Percentiles rank a stretch among this genome's conserved stretches.
phyloP scores from a whole-genome alignment of 2,797 vertebrate genomes.

The Eulemur albifrons region DNA sequence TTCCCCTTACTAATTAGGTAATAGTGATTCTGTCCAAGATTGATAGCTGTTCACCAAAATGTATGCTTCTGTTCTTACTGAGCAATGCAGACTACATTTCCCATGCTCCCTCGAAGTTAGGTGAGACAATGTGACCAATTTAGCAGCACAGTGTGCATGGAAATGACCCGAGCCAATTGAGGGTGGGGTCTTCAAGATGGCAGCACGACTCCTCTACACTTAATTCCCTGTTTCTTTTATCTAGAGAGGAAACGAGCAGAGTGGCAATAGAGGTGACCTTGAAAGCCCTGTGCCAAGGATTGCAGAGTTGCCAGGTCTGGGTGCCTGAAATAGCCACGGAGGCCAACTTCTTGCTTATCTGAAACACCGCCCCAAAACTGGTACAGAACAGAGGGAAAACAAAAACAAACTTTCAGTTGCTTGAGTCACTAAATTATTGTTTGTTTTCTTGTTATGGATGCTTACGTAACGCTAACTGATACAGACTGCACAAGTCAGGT shows the following conservation, averaged over 20 bases:
- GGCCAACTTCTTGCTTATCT: neutral
- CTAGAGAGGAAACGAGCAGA: neutral
- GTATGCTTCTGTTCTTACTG: neutral
- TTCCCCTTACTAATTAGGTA: neutral
- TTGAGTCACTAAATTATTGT: neutral
- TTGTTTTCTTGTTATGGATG: neutral
- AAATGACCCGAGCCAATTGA: neutral
- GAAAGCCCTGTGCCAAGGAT: neutral
- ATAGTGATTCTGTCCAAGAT: neutral
- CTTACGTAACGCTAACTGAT: neutral
- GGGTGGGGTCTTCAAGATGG: no score
- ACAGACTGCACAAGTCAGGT: neutral
- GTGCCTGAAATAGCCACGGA: neutral
- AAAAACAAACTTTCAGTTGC: neutral
- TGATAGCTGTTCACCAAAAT: neutral
- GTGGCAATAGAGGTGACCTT: no score
- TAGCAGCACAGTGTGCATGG: neutral
- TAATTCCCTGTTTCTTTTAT: neutral
- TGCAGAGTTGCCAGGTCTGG: neutral
- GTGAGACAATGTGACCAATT: neutral
- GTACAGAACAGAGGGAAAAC: neutral
- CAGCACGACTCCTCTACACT: neutral
- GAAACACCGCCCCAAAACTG: neutral
- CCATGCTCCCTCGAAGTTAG: neutral
- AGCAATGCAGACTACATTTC: neutral